These are phyloP conservation scores for Gambelia wislizenii DNA, from an alignment of 2,797 vertebrate genomes.

Conservation along the genomic window DNA sequence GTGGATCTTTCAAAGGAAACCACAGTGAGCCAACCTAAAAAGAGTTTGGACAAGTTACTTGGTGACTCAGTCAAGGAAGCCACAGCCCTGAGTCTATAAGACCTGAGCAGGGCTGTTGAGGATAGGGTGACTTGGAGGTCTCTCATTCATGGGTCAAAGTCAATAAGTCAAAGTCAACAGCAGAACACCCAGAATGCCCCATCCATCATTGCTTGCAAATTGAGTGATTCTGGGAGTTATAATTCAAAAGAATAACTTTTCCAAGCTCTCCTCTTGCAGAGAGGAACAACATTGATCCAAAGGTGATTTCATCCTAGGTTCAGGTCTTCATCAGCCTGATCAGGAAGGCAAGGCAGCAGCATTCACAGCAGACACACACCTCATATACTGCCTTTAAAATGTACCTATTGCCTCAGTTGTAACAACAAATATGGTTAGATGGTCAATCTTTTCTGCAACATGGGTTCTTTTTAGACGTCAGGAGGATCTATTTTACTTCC, in stretches of 20 bases:
- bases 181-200: no score
- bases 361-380: slow-evolving; percentile 51
- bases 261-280: background rate
- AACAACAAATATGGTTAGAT: slow-evolving; percentile 13
- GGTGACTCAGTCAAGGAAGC: no score
- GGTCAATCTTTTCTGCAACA: background rate
- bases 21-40: background rate
- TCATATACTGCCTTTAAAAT: slow-evolving; percentile 34
- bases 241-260: background rate
- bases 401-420: slow-evolving; percentile 14
- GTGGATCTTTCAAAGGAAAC: background rate
- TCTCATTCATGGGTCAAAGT: no score
- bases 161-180: no score
- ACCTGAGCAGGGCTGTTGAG: no score
- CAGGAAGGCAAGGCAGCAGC: slow-evolving; percentile 4
- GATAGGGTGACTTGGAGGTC: no score
- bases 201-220: no score
- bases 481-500: background rate
- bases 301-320: background rate
- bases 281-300: background rate
- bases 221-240: no score
- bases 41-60: no score
- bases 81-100: no score
- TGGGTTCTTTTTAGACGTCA: slow-evolving; percentile 5
- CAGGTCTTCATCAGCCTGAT: background rate